These are phyloP conservation scores for Lepus townsendii DNA, from an alignment of 2,797 vertebrate species.

Conservation along the genomic window DNA sequence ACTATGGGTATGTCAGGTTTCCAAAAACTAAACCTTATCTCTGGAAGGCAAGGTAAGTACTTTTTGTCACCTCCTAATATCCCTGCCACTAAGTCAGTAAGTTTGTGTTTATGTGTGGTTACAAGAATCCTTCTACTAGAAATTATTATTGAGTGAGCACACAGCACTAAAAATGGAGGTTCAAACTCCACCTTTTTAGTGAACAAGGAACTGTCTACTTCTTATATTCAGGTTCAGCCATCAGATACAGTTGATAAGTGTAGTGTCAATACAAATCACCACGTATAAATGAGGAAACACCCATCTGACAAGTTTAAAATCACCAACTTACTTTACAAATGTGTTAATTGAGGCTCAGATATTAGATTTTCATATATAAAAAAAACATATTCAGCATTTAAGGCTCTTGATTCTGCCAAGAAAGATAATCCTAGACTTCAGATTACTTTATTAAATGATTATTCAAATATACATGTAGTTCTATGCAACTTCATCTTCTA, in stretches of 20 bases:
- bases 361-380: background rate
- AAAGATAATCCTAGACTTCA: background rate
- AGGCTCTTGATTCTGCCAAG: background rate
- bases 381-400: conserved; percentile 15
- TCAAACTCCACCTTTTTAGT: background rate
- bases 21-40: background rate
- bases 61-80: background rate
- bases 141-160: background rate
- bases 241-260: background rate
- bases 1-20: background rate
- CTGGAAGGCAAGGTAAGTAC: conserved; percentile 1
- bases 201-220: background rate
- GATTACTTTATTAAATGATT: background rate
- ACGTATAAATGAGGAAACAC: background rate
- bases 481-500: background rate
- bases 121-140: background rate
- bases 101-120: background rate
- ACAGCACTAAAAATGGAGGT: background rate
- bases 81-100: background rate
- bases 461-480: conserved; percentile 52
- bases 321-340: conserved; percentile 15
- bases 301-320: background rate
- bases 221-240: background rate
- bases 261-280: background rate
- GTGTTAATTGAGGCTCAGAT: background rate